Evolutionary conservation across 2,888 invertebrate species (phyloP), one percentile per base, ranked within the genome.

Genomic region (Magallana nippona): DNA sequence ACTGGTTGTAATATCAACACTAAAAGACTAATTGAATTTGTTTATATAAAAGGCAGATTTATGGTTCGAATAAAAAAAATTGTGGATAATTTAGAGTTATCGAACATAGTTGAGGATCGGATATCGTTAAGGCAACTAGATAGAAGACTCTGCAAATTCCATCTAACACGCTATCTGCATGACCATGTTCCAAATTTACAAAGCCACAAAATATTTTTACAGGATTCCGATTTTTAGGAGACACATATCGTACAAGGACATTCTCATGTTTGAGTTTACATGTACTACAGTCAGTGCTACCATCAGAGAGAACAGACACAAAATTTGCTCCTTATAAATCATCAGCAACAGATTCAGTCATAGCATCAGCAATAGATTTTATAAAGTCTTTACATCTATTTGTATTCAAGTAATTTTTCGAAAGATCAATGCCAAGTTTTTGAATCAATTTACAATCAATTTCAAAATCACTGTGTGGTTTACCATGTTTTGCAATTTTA

Each of bases 231-330:
- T n/a, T 27, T 1, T 56, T 81, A 78, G 77, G 56, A 32, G 13
- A 10, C 8, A 83, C n/a, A 58, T 85, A 84, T 55, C 84, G 78
- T 15, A 84, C n/a, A 81, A 81, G 78, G 55, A 83, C 85, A 80
- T 81, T 78, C 55, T 83, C 85, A 55, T 85, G 81, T 78, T 83
- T 83, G 8, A 60, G n/a, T 1, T 60, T 60, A n/a, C n/a, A n/a
- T n/a, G n/a, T n/a, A 17, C 78, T 57, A 19, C 22, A 55, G 55
- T 83, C 85, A 78, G 78, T 85, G 71, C 81, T 78, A 15, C 79
- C 85, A 78, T 85, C 85, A 22, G 85, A 60, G 3, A 85, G 62
- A 60, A 85, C 62, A 1, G 83, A 83, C 10, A 81, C 63, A 55
- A 71, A 85, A 2, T 80, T 63, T 10, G 82, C 56, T 10, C 32